Percentiles rank a stretch among this genome's conserved stretches.
Evolutionary conservation across 2,113 vertebrate genomes (phyloP).

Genomic region (Callipepla squamata): DNA sequence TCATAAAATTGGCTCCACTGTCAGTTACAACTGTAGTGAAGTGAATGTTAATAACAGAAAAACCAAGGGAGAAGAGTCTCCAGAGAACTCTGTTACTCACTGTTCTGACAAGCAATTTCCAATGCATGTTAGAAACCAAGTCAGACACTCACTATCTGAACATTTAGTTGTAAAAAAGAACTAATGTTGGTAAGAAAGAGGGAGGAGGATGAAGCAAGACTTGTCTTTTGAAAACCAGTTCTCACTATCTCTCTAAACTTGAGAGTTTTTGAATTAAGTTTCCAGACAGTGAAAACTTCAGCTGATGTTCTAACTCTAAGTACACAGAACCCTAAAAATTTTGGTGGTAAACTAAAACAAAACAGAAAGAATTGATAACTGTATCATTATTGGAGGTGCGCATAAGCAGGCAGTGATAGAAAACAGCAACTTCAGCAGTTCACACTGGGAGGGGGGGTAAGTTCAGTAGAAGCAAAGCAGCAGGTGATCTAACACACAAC

Average conservation of each 20-base stretch:
- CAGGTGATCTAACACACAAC: not conserved
- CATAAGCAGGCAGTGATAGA: not conserved
- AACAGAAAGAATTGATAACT: not conserved
- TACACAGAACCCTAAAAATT: not conserved
- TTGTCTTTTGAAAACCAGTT: not conserved
- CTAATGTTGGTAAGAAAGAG: not conserved
- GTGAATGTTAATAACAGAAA: constrained; percentile 26
- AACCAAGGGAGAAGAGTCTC: not conserved
- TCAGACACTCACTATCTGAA: not conserved
- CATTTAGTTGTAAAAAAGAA: not conserved
- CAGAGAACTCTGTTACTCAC: not conserved
- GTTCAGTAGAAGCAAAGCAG: not conserved
- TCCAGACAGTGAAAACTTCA: not conserved
- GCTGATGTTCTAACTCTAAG: rapidly evolving
- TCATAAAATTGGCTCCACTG: constrained; percentile 15
- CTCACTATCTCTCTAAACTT: not conserved
- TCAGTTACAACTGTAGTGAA: constrained; percentile 1
- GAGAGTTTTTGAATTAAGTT: not conserved
- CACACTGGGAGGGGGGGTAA: not conserved
- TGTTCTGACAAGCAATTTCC: not conserved
- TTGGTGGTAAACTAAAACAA: not conserved
- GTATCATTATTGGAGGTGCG: not conserved
- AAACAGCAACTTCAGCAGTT: not conserved
- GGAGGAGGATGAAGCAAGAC: not conserved
- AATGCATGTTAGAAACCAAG: not conserved